These are phyloP conservation scores for Myocastor coypus DNA, from an alignment of 2,113 vertebrate genomes.

Conservation along the genomic window DNA sequence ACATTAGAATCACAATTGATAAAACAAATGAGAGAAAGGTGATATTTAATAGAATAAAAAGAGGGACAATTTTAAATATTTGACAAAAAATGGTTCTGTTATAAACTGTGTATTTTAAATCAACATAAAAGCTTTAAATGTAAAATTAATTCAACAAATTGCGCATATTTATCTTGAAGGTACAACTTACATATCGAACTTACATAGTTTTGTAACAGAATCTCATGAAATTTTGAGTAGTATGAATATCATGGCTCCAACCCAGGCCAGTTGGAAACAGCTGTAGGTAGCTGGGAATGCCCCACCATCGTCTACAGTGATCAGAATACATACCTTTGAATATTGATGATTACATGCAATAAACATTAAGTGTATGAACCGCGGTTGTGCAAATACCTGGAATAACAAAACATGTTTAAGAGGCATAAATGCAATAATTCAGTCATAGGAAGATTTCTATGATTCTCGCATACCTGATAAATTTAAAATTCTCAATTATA, in stretches of 20 bases:
- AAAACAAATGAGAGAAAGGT: not conserved
- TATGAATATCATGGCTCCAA: not conserved
- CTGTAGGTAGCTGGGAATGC: not conserved
- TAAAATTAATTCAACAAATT: not conserved
- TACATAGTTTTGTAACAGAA: not conserved
- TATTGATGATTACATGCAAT: not conserved
- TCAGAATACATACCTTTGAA: not conserved
- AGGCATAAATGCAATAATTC: not conserved
- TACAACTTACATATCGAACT: not conserved
- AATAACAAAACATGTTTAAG: not conserved
- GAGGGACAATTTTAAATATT: not conserved
- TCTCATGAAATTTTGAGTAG: not conserved
- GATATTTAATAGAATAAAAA: conserved; percentile 36
- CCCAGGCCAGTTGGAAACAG: not conserved
- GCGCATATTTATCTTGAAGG: not conserved
- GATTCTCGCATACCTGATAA: not conserved
- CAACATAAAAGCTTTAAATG: not conserved
- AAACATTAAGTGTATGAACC: not conserved
- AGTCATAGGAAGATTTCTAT: not conserved
- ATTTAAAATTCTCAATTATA: not conserved
- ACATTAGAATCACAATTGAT: conserved; percentile 10
- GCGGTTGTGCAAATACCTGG: not conserved
- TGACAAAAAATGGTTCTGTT: not conserved
- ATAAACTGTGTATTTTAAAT: not conserved
- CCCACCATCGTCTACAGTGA: not conserved